These are phyloP conservation scores for Iguana delicatissima DNA, from an alignment of 2,797 vertebrate species.

Conservation along the genomic window DNA sequence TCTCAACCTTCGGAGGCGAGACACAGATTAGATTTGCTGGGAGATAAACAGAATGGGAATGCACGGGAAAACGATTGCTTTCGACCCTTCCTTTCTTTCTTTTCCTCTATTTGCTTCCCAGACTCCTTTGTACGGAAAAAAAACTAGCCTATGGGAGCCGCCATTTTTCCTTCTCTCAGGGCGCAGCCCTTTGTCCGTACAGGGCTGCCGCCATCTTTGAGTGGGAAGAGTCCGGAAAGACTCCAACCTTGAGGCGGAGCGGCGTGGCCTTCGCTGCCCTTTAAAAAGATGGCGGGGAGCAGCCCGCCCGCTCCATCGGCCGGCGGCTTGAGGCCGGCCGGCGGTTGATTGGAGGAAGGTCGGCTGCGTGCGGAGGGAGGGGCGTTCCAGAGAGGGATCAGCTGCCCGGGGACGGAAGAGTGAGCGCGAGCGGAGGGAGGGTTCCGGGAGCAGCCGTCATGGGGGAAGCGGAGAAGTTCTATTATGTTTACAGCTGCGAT, in stretches of 20 bases:
- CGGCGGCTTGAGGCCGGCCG: rapidly evolving
- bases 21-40: background rate
- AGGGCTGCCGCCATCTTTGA: background rate
- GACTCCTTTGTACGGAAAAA: background rate
- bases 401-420: background rate
- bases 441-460: conserved; percentile 24
- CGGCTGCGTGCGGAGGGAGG: background rate
- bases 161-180: background rate
- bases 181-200: background rate
- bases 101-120: no score
- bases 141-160: background rate
- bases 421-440: background rate
- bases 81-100: no score
- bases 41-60: background rate
- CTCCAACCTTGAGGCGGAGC: background rate
- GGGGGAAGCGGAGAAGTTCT: conserved; percentile 93
- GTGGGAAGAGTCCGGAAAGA: rapidly evolving
- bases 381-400: rapidly evolving
- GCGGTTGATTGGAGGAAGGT: conserved; percentile 22
- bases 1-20: no score
- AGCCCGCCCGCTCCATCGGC: rapidly evolving
- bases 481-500: conserved; percentile 96
- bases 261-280: background rate
- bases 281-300: background rate
- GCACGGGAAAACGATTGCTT: background rate